phyloP scores from a whole-genome alignment of 30 jellyfish, hydroid and myxozoan genomes.

The Sanderia malayensis region DNA sequence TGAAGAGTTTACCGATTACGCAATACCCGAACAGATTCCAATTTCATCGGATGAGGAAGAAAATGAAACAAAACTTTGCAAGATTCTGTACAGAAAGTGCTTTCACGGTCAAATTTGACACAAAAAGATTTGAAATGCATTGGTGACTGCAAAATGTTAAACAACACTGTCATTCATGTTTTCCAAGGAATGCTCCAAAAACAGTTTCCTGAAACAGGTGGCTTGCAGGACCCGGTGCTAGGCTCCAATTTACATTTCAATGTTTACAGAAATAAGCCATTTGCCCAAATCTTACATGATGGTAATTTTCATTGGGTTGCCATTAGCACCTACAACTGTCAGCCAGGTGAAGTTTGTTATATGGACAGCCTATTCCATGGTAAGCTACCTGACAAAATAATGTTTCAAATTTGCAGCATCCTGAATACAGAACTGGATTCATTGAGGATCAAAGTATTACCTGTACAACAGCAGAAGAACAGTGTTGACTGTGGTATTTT shows the following conservation, averaged over 20 bases:
- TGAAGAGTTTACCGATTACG: no score
- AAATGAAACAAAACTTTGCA: no score
- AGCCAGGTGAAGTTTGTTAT: conserved; percentile 14
- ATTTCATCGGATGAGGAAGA: no score
- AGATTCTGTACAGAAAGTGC: no score
- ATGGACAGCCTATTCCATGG: conserved; percentile 29
- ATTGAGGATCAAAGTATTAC: background rate
- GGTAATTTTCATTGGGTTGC: conserved; percentile 34
- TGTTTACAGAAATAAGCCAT: background rate
- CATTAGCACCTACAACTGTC: conserved; percentile 2
- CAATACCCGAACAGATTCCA: no score
- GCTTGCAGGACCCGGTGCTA: conserved; percentile 22
- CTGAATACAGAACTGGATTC: background rate
- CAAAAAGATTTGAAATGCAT: conserved; percentile 9
- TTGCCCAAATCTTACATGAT: conserved; percentile 21
- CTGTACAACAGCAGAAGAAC: conserved; percentile 40
- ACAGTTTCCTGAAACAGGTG: conserved; percentile 12
- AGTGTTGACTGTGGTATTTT: conserved; percentile 41
- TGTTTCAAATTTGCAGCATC: background rate
- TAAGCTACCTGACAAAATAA: conserved; percentile 13
- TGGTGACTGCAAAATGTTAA: conserved; percentile 11
- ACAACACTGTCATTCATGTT: conserved; percentile 17
- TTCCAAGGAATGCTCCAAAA: conserved; percentile 24
- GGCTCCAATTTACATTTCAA: conserved; percentile 3
- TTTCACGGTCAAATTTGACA: no score